Percentiles rank a stretch among this genome's conserved stretches.
Evolutionary conservation across 2,888 invertebrate genomes (phyloP).

Genomic region (Eupithecia insigniata): DNA sequence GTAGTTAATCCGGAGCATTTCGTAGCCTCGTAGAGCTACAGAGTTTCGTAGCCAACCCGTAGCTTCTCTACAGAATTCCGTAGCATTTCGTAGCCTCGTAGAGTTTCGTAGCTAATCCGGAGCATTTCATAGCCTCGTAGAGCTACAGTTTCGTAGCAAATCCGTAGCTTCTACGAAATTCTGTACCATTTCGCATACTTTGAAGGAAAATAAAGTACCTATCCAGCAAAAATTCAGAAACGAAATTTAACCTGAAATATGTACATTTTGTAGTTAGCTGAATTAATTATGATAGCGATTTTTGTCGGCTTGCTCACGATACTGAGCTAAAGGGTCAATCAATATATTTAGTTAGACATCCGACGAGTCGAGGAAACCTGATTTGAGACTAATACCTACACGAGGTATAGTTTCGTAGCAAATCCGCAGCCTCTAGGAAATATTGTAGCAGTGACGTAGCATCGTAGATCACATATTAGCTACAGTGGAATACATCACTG

Average conservation of each 20-base stretch:
- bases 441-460: slow-evolving; percentile 1
- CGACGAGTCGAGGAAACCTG: too few relatives aligned
- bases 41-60: background rate
- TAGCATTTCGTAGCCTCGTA: slow-evolving; percentile 1
- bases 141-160: slow-evolving; percentile 7
- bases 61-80: background rate
- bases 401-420: background rate
- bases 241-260: too few relatives aligned
- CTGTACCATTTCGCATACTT: too few relatives aligned
- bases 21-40: slow-evolving; percentile 4
- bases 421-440: background rate
- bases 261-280: background rate
- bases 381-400: too few relatives aligned
- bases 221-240: too few relatives aligned
- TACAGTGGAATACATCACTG: background rate
- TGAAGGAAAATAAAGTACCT: too few relatives aligned
- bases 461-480: too few relatives aligned
- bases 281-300: background rate
- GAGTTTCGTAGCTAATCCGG: background rate
- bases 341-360: too few relatives aligned
- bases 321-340: too few relatives aligned
- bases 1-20: background rate
- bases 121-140: slow-evolving; percentile 9
- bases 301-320: background rate
- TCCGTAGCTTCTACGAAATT: background rate